Conservation (phyloP, 2,797 vertebrate genomes). For the Hemitrygon akajei region DNA sequence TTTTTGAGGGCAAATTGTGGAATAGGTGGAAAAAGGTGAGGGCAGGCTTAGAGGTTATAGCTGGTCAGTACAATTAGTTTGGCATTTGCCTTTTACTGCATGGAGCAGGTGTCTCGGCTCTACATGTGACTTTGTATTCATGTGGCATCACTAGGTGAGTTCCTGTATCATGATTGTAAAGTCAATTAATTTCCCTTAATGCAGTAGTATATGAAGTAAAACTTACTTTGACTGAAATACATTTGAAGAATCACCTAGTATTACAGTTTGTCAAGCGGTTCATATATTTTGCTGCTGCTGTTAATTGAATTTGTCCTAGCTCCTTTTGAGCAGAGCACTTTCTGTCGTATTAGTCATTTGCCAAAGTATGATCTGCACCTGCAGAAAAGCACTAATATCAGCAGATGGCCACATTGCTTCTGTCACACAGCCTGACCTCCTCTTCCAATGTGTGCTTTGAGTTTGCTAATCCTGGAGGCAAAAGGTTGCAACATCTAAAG, state of each 20-base stretch:
- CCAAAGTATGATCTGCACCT: neutral
- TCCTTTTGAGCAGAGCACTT: neutral
- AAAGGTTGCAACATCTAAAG: neutral
- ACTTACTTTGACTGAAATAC: neutral
- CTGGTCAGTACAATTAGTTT: neutral
- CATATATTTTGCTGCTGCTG: neutral
- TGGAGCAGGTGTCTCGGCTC: neutral
- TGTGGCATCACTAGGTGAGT: neutral
- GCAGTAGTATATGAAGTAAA: neutral
- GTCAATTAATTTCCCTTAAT: neutral
- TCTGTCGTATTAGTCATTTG: neutral
- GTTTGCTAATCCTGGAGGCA: neutral
- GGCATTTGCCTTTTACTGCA: neutral
- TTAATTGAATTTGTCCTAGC: neutral
- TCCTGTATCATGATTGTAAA: neutral
- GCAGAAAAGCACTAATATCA: neutral
- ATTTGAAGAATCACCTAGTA: neutral
- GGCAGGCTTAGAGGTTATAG: neutral
- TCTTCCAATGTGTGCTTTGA: no score
- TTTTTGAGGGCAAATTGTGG: no score
- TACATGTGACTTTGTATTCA: neutral
- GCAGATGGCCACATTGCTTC: neutral
- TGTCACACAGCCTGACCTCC: neutral
- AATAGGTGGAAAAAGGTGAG: neutral
- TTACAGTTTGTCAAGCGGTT: neutral